Base-by-base conservation (phyloP, 1,140 invertebrate species). In the Danaus melanippus region DNA sequence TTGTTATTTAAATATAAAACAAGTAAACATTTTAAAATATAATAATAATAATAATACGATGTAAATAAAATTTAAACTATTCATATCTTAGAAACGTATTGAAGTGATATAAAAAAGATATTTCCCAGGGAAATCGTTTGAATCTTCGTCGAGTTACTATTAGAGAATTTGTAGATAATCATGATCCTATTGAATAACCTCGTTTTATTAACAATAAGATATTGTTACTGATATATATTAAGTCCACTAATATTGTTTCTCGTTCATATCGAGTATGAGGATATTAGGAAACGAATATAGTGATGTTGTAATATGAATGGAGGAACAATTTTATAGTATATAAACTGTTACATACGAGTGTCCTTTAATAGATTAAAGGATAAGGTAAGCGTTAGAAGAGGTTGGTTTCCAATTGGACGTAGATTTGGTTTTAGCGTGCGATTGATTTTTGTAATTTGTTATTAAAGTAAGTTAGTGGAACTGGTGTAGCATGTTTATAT, bases 71-170 rank as follows among this genome's bases (percentile, higher is more conserved):
- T 56, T 66, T 64, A 79, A 77, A 71, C 67, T 84, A 79, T 83
- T 86, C 80, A 86, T 86, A 86, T 86, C 83, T 83, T 86, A 86
- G 80, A 75, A 64, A 75, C 68, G 60, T 81, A 82, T 78, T 79
- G 65, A 80, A 75, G 78, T 84, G 79, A 83, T 84, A 82, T 73
- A 67, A 69, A 69, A 70, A 50, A 58, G 76, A 78, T 79, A 67
- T 86, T 84, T 84, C 80, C 83, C 68, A 86, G 79, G 83, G 80
- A 86, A 86, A 83, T 79, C 76, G 77, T 67, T 76, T 75, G 74
- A 82, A 67, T 79, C 75, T 83, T 77, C 72, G 76, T 77, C 73
- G 74, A 74, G 82, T 84, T 83, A 80, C 69, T 81, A 79, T 79
- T 83, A 83, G 76, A 63, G 66, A 78, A 76, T 73, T 69, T 69